Evolutionary conservation across 2,113 vertebrate species (phyloP), one percentile per base, ranked within the genome.

Genomic region (Percopsis transmontana): DNA sequence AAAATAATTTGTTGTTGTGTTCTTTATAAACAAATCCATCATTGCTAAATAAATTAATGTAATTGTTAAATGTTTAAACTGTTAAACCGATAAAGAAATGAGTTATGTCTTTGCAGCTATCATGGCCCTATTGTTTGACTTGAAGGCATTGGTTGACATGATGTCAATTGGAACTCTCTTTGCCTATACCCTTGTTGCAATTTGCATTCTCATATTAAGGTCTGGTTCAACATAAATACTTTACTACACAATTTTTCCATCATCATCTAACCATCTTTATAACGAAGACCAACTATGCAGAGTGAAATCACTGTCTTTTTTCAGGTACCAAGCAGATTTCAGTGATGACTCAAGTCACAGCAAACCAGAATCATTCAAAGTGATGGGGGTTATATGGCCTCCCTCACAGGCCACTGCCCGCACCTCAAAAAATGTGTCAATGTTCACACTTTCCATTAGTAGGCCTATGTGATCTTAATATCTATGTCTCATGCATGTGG

Each of bases 111-210:
- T 83, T 91, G 56, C 87, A 99, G 97, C 94, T 5, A 33, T 95
- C 68, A 94, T 97, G 95, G 95, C 94, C 0, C 88, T 98, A n/a
- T 71, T 98, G 77, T 91, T 98, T 80, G 94, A 98, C 76, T 91
- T 99, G 77, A 92, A 92, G 62, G 94, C 94, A 5, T 88, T 99
- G 73, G 96, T 99, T 62, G 95, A 99, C 62, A 94, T 99, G 84
- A 98, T 99, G 97, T 99, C 97, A 0, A 96, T 97, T 0, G 97
- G 97, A 61, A 99, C 97, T 0, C 91, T 99, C 54, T 92, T 98
- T 86, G 95, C 97, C 51, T 97, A 99, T 85, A 95, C 96, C 1
- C 87, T 99, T 76, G 97, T 99, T 51, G 94, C 96, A 0, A 83
- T 96, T 63, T 99, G 95, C 8, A 96, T 99, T 69, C 94, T 99